Evolutionary conservation across 2,113 vertebrate genomes (phyloP).

Genomic region (Chionis minor): DNA sequence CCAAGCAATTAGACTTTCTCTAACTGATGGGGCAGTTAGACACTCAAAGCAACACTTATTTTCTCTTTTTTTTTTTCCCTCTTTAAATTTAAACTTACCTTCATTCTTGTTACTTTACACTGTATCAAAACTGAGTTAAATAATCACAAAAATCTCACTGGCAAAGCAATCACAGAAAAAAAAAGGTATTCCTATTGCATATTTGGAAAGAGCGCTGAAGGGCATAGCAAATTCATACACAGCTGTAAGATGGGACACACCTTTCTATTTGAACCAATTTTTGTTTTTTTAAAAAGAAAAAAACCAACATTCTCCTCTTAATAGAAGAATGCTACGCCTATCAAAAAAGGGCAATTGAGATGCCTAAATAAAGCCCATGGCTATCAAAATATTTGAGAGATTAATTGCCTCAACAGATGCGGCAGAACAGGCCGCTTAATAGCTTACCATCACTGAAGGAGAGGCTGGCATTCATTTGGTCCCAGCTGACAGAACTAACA

Average conservation of each 20-base stretch:
- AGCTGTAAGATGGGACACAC: not conserved
- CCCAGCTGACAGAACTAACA: not conserved
- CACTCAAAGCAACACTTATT: not conserved
- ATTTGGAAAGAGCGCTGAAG: not conserved
- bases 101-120: not conserved
- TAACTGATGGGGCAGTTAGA: not conserved
- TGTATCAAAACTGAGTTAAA: not conserved
- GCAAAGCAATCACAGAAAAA: not conserved
- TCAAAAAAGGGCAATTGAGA: not conserved
- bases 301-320: not conserved
- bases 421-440: not conserved
- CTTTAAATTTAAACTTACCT: not conserved
- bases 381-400: not conserved
- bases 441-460: accelerated
- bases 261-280: not conserved
- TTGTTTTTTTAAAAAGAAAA: not conserved
- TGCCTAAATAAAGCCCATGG: not conserved
- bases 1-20: not conserved
- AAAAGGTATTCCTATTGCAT: not conserved
- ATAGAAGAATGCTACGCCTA: not conserved
- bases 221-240: not conserved
- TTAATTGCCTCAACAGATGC: not conserved
- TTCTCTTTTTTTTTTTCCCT: not conserved
- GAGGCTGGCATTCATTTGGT: not conserved
- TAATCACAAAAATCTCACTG: not conserved